These are phyloP conservation scores for Bubo bubo DNA, from an alignment of 2,113 vertebrate species.

Conservation along the genomic window DNA sequence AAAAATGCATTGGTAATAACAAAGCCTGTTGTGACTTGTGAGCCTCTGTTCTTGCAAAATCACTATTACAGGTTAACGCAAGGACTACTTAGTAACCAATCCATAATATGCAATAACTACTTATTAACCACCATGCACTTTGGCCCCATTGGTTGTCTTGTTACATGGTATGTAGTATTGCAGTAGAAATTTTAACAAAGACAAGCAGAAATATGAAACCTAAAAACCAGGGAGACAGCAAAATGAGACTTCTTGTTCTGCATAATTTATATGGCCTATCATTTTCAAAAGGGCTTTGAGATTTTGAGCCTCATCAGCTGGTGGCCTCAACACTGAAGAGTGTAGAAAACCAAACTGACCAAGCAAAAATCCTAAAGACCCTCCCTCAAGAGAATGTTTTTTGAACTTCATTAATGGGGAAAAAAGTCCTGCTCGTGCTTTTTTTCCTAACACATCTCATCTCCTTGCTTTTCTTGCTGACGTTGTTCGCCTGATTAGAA, in stretches of 20 bases:
- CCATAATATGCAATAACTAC: not conserved
- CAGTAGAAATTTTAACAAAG: not conserved
- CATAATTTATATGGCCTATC: not conserved
- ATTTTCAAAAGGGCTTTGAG: not conserved
- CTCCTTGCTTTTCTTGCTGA: not conserved
- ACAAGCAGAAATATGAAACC: not conserved
- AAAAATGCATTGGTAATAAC: not conserved
- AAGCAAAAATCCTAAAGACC: accelerated
- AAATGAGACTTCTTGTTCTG: not conserved
- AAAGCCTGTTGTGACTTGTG: not conserved
- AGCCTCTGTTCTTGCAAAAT: not conserved
- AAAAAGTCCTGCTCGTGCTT: too few relatives aligned
- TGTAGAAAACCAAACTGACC: not conserved
- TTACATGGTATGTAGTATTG: not conserved
- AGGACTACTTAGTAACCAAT: not conserved
- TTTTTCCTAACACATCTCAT: too few relatives aligned
- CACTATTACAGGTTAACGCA: not conserved
- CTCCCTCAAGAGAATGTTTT: not conserved
- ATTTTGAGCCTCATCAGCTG: not conserved
- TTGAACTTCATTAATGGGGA: not conserved
- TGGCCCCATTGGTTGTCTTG: not conserved
- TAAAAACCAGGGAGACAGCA: accelerated
- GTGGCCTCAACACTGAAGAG: not conserved
- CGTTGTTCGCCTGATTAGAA: accelerated
- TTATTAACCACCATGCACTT: not conserved